Evolutionary conservation across 1,140 invertebrate genomes (phyloP), one percentile per base, ranked within the genome.

Genomic region (Aleiodes sp.): DNA sequence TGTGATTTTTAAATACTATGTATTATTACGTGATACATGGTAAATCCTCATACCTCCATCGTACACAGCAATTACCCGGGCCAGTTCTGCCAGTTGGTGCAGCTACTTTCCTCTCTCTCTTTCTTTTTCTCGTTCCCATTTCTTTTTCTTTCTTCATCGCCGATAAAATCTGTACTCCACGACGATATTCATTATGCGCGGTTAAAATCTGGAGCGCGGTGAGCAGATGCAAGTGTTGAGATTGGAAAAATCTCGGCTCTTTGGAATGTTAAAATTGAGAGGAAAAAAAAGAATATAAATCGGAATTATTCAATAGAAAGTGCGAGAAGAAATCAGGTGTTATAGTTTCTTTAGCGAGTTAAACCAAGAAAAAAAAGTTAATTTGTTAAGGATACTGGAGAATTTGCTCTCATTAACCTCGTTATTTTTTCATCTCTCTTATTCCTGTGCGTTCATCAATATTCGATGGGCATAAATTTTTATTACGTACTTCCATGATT

Each of bases 41-140:
- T 46, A 78, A 77, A 74, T 80, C 79, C 78, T 79, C 76, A 80
- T 78, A 76, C 65, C 63, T 56, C 19, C 41, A 46, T 16, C 41
- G n/a, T 19, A 41, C 41, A 19, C 41, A 46, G 41, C 41, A 46
- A 46, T 46, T 46, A 46, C 14, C 19, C 6, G 2, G 41, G 41
- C 41, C 4, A 2, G 41, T 46, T 46, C 8, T 46, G 41, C 41
- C 41, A 46, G 41, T 46, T 46, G 41, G 1, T 41, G 35, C 24
- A 31, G 68, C 43, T 63, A 63, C 61, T 70, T 33, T 63, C 33
- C 37, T 65, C 41, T 64, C 41, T 59, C 10, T n/a, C n/a, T n/a
- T n/a, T n/a, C n/a, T n/a, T 52, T 41, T 33, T 63, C 26, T 60
- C 57, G 24, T 9, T 16, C 12, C n/a, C n/a, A n/a, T 14, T 16